A percentile compares a stretch with the other conserved stretches of the same genome.
These are phyloP conservation scores for Temnopleurus reevesii DNA, from an alignment of 53 echinoderm and acorn worm species.

Conservation along the genomic window DNA sequence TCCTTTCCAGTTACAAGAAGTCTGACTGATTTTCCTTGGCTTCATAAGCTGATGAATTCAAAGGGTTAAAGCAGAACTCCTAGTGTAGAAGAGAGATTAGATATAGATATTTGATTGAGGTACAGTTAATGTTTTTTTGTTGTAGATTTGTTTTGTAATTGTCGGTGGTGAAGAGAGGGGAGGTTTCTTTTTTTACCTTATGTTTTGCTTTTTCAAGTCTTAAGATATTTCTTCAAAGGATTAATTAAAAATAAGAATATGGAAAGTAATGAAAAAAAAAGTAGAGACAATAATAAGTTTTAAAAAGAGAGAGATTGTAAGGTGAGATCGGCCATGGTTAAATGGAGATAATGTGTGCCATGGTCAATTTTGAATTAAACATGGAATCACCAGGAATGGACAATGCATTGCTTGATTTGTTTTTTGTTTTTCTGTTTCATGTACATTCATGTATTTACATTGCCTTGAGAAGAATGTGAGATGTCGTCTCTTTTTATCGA, in stretches of 20 bases:
- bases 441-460: too few relatives aligned
- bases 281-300: conserved; percentile 47
- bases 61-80: background rate
- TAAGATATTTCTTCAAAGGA: conserved; percentile 35
- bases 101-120: background rate
- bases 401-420: too few relatives aligned
- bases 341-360: conserved; percentile 45
- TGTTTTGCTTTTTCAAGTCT: conserved; percentile 47
- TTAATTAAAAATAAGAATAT: conserved; percentile 4
- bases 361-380: conserved; percentile 51
- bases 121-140: background rate
- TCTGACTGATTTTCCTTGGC: background rate
- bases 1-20: background rate
- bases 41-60: background rate
- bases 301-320: conserved; percentile 39
- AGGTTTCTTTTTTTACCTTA: conserved; percentile 33
- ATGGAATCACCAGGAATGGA: conserved; percentile 51
- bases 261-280: conserved; percentile 8
- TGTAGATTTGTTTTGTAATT: conserved; percentile 51
- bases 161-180: conserved; percentile 34
- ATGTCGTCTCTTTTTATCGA: too few relatives aligned
- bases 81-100: background rate
- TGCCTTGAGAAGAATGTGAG: too few relatives aligned
- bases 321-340: conserved; percentile 3
- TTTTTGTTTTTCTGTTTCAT: conserved; percentile 10